Conservation (phyloP, 2,113 vertebrate species). For the Sclerurus mexicanus region DNA sequence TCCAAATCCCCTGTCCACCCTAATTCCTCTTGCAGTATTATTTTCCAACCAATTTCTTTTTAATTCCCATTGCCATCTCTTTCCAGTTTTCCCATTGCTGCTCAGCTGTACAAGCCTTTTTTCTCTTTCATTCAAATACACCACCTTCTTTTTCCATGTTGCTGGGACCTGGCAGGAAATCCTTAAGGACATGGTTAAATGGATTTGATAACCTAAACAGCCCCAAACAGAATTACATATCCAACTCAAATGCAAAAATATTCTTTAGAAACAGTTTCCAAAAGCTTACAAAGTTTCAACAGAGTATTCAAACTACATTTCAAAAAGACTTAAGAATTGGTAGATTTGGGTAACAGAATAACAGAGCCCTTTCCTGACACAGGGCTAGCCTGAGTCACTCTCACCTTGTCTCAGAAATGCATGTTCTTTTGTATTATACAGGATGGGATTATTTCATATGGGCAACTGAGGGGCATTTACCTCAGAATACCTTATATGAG, state of each 20-base stretch:
- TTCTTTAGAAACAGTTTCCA: background rate
- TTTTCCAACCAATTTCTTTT: background rate
- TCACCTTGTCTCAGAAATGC: background rate
- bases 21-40: background rate
- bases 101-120: background rate
- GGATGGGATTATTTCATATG: background rate
- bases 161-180: background rate
- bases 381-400: background rate
- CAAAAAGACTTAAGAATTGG: background rate
- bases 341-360: background rate
- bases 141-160: background rate
- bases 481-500: background rate
- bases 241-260: background rate
- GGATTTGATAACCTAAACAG: background rate
- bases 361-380: background rate
- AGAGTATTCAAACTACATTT: background rate
- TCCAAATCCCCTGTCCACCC: background rate
- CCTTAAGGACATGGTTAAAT: background rate
- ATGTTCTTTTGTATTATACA: rapidly evolving
- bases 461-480: background rate
- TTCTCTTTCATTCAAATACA: background rate
- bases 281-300: background rate
- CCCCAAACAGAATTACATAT: background rate
- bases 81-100: background rate
- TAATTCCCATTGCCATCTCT: background rate